phyloP scores from a whole-genome alignment of 2,113 vertebrate species.

The Scophthalmus maximus region DNA sequence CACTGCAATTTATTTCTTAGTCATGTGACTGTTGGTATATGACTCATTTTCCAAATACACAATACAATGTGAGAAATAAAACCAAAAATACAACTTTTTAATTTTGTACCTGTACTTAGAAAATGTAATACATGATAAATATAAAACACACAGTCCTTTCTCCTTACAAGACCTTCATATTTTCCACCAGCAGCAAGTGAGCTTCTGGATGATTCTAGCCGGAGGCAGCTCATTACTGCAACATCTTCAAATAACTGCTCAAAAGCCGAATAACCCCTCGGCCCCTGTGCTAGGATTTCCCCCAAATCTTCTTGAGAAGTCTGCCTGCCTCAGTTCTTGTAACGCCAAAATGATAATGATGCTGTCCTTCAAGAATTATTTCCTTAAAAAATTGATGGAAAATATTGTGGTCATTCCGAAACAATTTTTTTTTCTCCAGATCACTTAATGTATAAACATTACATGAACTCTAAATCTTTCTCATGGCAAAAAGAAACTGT shows the following conservation, averaged over 20 bases:
- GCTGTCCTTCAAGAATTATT: neutral
- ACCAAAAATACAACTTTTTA: neutral
- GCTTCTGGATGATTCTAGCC: slow-evolving; percentile 26
- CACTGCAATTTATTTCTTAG: neutral
- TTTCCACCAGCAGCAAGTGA: slow-evolving; percentile 20
- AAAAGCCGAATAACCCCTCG: slow-evolving; percentile 34
- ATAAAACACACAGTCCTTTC: neutral
- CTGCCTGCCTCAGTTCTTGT: neutral
- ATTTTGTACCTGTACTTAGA: too few relatives aligned
- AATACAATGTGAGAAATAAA: neutral
- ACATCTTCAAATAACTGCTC: slow-evolving; percentile 42
- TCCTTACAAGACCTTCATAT: neutral
- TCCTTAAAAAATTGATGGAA: neutral
- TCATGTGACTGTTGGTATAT: neutral
- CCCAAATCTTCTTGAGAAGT: slow-evolving; percentile 16
- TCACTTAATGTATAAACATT: neutral
- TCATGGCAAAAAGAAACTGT: too few relatives aligned
- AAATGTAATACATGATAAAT: too few relatives aligned
- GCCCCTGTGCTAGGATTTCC: neutral
- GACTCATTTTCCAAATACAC: neutral
- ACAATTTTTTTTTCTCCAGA: too few relatives aligned
- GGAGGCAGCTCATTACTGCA: slow-evolving; percentile 47
- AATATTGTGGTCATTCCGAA: neutral
- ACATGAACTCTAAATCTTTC: neutral
- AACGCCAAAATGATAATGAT: neutral